Percentiles rank a stretch among this genome's conserved stretches.
phyloP scores from a whole-genome alignment of 2,797 vertebrate genomes.

The Danio choprae region DNA sequence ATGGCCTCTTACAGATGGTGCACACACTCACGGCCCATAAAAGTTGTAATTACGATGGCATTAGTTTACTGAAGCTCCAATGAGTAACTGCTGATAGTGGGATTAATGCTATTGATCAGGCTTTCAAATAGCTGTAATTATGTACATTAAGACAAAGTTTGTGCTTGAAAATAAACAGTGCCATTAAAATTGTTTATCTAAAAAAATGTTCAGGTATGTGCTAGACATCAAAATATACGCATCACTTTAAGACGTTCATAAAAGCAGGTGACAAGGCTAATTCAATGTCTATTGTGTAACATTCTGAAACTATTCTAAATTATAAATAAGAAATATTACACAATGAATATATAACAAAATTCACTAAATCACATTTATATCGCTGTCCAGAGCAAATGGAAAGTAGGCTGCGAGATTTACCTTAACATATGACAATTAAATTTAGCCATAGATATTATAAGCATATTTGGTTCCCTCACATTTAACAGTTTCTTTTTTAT shows the following conservation, averaged over 20 bases:
- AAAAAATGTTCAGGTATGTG: neutral
- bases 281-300: neutral
- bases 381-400: neutral
- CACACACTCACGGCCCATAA: conserved; percentile 10
- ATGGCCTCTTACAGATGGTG: conserved; percentile 29
- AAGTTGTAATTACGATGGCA: conserved; percentile 24
- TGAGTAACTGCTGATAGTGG: conserved; percentile 5
- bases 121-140: neutral
- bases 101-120: conserved; percentile 23
- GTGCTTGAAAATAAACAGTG: neutral
- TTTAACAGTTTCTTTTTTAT: neutral
- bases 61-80: neutral
- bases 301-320: neutral
- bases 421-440: neutral
- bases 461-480: neutral
- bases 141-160: neutral
- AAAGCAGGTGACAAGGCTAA: neutral
- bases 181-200: neutral
- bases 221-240: neutral
- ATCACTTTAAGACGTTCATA: neutral
- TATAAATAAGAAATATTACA: neutral
- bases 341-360: neutral
- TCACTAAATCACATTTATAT: neutral
- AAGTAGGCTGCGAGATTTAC: neutral
- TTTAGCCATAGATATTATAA: neutral